Conservation (phyloP, 2,797 vertebrate genomes). For the Leptatherina wallacei region DNA sequence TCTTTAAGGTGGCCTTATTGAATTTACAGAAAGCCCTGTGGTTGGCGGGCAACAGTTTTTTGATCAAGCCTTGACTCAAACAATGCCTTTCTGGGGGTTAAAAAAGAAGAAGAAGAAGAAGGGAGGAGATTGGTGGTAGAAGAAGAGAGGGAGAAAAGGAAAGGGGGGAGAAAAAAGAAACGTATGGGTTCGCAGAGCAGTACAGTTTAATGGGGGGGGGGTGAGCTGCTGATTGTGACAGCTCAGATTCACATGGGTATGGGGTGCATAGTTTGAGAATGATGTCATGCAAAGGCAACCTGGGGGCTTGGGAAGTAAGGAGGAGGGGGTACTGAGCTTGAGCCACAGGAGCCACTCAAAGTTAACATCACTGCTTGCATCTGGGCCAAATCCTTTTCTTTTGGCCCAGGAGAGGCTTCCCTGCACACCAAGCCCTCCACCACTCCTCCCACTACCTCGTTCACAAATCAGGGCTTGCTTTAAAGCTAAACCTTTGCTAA, state of each 20-base stretch:
- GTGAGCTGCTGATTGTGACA: constrained; percentile 87
- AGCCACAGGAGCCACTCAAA: constrained; percentile 87
- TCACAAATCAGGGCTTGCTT: constrained; percentile 67
- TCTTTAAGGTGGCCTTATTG: constrained; percentile 99
- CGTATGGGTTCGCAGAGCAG: constrained; percentile 89
- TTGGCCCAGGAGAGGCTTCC: constrained; percentile 73
- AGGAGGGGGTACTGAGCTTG: constrained; percentile 74
- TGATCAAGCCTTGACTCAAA: constrained; percentile 94
- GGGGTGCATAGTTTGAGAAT: constrained; percentile 95
- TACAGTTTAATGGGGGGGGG: constrained; percentile 88
- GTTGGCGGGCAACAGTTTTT: constrained; percentile 99
- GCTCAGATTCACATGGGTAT: constrained; percentile 97
- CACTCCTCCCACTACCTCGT: constrained; percentile 60
- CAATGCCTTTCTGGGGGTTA: constrained; percentile 90
- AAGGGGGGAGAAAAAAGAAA: constrained; percentile 65
- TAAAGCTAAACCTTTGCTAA: constrained; percentile 69
- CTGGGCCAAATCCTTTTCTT: constrained; percentile 86
- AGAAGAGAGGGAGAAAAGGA: constrained; percentile 56
- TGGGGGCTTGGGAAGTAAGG: constrained; percentile 88
- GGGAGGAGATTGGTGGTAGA: constrained; percentile 80
- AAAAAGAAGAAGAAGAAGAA: constrained; percentile 83
- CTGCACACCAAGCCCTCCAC: constrained; percentile 63
- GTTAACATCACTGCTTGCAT: constrained; percentile 88
- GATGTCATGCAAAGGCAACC: constrained; percentile 99
- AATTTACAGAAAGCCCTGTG: constrained; percentile 97